Conservation (phyloP, 2,113 vertebrate species). For the Craseonycteris thonglongyai region DNA sequence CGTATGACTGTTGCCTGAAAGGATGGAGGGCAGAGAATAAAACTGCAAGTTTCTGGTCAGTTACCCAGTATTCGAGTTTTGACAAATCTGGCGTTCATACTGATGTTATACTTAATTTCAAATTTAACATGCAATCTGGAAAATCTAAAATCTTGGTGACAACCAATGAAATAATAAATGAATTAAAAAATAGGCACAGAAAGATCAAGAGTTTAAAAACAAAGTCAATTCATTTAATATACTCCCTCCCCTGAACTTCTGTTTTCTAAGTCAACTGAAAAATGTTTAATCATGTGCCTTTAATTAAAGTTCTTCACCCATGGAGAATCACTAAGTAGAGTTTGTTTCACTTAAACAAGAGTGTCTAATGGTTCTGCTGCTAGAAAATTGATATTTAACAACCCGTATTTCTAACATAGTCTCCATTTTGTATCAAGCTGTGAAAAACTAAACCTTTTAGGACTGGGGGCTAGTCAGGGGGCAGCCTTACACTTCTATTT, state of each 20-base stretch:
- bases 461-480: not conserved
- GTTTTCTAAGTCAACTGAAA: not conserved
- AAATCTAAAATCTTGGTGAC: not conserved
- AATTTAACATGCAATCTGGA: slow-evolving; percentile 12
- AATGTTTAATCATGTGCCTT: slow-evolving; percentile 5
- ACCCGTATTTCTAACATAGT: not conserved
- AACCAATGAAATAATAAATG: not conserved
- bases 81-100: not conserved
- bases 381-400: slow-evolving; percentile 41
- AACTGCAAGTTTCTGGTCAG: slow-evolving; percentile 20
- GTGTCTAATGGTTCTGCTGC: not conserved
- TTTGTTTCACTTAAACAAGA: not conserved
- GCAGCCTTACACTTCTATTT: not conserved
- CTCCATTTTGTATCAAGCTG: slow-evolving; percentile 15
- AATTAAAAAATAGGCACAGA: slow-evolving; percentile 8
- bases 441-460: slow-evolving; percentile 22
- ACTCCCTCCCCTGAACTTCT: not conserved
- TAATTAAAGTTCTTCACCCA: not conserved
- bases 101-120: slow-evolving; percentile 20
- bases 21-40: not conserved
- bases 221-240: slow-evolving; percentile 33
- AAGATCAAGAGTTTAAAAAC: slow-evolving; percentile 47
- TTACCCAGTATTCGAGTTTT: not conserved
- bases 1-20: not conserved
- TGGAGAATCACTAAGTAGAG: not conserved